Base-by-base conservation (phyloP, 2,888 invertebrate genomes). In the Cyclophora albipunctata region DNA sequence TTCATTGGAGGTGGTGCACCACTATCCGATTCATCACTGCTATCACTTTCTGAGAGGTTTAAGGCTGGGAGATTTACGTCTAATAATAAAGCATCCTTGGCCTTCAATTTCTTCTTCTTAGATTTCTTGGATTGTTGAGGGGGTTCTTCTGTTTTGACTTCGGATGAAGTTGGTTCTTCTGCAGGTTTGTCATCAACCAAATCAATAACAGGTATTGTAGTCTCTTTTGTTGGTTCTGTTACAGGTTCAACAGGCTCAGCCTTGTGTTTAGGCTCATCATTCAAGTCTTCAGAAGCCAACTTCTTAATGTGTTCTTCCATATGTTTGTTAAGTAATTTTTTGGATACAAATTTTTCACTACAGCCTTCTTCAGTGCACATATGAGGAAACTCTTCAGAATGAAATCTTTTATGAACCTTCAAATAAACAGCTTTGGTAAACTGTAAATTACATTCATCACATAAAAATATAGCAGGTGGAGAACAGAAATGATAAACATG, bases 401-500 rank as follows among this genome's bases (percentile, higher is more conserved):
- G 96, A 61, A 95, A 82, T 55, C 96, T 90, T 78, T 94, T 95
- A 75, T 96, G 96, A 5, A 96, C 96, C 78, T 94, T 95, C 47
- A 96, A 83, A 44, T 92, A 92, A 43, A 95, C 94, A 4, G 96
- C 95, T 66, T 88, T 92, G 3, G 93, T 90, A 69, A 96, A 95
- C 55, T 90, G 92, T 42, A 92, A 85, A 69, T 91, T 92, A 73
- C 96, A 96, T 69, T 95, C 93, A 62, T 96, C 96, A 81, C 96
- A 96, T 2, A 90, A 83, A 75, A 96, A 96, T 50, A 91, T 89
- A 5, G 91, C 81, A 3, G 96, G 95, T 42, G 96, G 96, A 58
- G 94, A 91, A 74, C 96, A 96, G 69, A 96, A 96, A 74, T 96
- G 96, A 83, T 96, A 96, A 4, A 96, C 94, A 78, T 96, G 96